Conservation (phyloP, 2,113 vertebrate genomes). For the Lepisosteus osseus region DNA sequence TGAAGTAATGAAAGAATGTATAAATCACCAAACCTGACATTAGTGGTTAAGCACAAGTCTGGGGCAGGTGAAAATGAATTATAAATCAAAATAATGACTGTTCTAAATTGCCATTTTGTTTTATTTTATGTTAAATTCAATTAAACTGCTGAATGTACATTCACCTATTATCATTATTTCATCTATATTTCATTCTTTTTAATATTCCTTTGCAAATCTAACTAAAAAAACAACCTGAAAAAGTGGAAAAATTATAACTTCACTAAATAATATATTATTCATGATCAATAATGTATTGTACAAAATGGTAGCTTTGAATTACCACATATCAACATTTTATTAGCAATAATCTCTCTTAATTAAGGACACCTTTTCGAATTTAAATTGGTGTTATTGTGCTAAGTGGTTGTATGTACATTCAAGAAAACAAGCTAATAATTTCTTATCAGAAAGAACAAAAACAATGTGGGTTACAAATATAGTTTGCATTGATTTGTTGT, state of each 20-base stretch:
- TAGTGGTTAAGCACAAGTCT: not conserved
- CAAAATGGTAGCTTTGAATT: not conserved
- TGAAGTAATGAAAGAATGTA: conserved; percentile 6
- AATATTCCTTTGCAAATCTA: no score
- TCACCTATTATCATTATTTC: not conserved
- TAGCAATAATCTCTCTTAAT: conserved; percentile 9
- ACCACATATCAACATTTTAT: not conserved
- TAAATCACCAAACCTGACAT: not conserved
- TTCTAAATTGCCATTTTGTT: not conserved
- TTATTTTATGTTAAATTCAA: conserved; percentile 11
- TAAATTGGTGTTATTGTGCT: no score
- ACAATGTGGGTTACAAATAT: no score
- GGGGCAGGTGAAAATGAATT: conserved; percentile 6
- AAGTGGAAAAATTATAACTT: not conserved
- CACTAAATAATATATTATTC: not conserved
- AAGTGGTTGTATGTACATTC: no score
- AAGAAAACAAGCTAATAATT: no score
- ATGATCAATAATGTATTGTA: not conserved
- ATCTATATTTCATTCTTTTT: no score
- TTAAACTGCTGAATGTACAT: conserved; percentile 4
- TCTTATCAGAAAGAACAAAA: no score
- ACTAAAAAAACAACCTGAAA: not conserved
- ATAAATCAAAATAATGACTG: not conserved
- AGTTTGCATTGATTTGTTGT: no score
- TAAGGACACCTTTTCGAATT: not conserved